phyloP scores from a whole-genome alignment of 2,888 invertebrate species.

The Tachystola acroxantha region DNA sequence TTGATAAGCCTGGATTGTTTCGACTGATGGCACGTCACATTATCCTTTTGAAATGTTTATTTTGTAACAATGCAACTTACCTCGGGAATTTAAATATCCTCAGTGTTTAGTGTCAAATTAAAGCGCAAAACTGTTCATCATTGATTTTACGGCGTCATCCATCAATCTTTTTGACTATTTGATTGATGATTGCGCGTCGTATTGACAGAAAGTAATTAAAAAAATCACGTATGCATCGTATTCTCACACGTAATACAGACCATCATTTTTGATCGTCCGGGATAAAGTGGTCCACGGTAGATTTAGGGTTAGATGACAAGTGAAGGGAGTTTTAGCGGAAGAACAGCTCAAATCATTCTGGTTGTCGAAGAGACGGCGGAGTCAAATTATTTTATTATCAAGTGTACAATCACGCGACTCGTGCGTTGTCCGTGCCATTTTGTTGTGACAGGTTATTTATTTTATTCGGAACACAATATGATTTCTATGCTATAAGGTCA shows the following conservation, averaged over 20 bases:
- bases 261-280: conserved; percentile 24
- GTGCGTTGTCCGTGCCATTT: conserved; percentile 36
- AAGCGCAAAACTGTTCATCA: conserved; percentile 62
- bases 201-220: conserved; percentile 72
- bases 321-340: conserved; percentile 6
- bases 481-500: conserved; percentile 24
- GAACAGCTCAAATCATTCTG: conserved; percentile 28
- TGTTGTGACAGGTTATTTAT: conserved; percentile 58
- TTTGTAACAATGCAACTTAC: conserved; percentile 10
- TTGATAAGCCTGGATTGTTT: conserved; percentile 58
- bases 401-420: conserved; percentile 42
- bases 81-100: conserved; percentile 18
- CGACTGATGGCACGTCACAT: conserved; percentile 68
- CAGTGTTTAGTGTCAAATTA: conserved; percentile 72
- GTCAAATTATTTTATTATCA: conserved; percentile 59
- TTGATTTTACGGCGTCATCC: conserved; percentile 62
- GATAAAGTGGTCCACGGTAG: conserved; percentile 23
- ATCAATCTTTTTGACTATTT: conserved; percentile 71
- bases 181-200: conserved; percentile 61
- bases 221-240: conserved; percentile 42
- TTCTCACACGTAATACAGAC: conserved; percentile 33
- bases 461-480: conserved; percentile 38
- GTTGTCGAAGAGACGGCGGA: conserved; percentile 27
- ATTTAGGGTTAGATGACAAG: conserved; percentile 10
- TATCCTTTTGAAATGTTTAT: conserved; percentile 32